Base-by-base conservation (phyloP, 2,797 vertebrate species). In the Rhabdophis nuchalis region DNA sequence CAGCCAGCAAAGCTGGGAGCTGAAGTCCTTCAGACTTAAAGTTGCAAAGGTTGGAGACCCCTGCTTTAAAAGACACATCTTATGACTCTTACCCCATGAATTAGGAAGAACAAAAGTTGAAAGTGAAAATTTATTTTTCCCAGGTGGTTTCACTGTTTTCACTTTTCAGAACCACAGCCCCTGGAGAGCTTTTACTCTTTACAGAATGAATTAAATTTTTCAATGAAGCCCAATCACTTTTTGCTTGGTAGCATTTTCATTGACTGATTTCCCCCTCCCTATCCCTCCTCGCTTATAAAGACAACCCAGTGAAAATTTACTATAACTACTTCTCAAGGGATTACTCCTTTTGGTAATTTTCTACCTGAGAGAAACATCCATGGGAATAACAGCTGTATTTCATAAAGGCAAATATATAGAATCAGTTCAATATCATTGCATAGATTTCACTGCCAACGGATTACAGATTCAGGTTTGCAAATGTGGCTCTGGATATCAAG, bases 271-370 rank as follows among this genome's bases (percentile, higher is more conserved):
- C 11, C 2, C 88, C 95, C 93, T 85, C 91, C 96, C 58, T 0
- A 41, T 46, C 90, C 32, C 93, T 96, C 92, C 86, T 93, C 96
- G 87, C 90, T 96, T 97, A 93, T 82, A 96, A 96, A 97, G 95
- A 93, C 41, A 94, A 96, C 89, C 95, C 94, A 93, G 91, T 93
- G 94, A 96, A 97, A 95, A 97, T 97, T 96, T 97, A 96, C 96
- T 96, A 61, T 91, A 96, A 95, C 89, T 93, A 77, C 41, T 97
- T 61, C 92, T 95, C 93, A 91, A 91, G 95, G 96, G 95, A 93
- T 60, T 77, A 94, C 20, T 27, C 90, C 46, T 18, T 93, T 96
- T 86, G 94, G 94, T 96, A 96, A 94, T 93, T 94, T 90, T 92
- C 92, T 58, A 89, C 41, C 86, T 96, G 96, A 96, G 96, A 96